Evolutionary conservation across 2,888 invertebrate species (phyloP).

Genomic region (Nephrotoma appendiculata): DNA sequence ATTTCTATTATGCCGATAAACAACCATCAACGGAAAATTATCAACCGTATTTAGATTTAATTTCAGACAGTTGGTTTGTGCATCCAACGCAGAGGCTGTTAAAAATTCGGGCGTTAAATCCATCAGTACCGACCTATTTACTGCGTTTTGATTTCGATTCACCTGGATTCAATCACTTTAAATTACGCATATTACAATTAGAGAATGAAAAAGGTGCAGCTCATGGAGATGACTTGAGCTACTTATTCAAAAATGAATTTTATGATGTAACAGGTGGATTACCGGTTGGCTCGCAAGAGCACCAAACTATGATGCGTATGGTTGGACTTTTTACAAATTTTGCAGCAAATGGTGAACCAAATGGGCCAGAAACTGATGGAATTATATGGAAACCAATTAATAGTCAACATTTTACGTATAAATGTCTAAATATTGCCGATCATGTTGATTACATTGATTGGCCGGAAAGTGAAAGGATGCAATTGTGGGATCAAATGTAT

Average conservation of each 20-base stretch:
- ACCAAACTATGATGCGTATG: slow-evolving; percentile 26
- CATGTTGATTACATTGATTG: slow-evolving; percentile 19
- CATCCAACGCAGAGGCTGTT: slow-evolving; percentile 26
- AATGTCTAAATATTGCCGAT: slow-evolving; percentile 24
- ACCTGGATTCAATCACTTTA: slow-evolving; percentile 28
- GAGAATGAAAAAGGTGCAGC: slow-evolving; percentile 24
- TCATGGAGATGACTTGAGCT: slow-evolving; percentile 30
- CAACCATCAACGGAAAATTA: neutral
- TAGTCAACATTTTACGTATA: slow-evolving; percentile 12
- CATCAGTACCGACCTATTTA: slow-evolving; percentile 24
- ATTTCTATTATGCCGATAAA: neutral
- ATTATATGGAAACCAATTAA: neutral
- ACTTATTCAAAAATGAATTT: slow-evolving; percentile 27
- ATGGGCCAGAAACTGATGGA: neutral
- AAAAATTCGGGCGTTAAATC: slow-evolving; percentile 16
- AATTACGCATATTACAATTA: slow-evolving; percentile 14
- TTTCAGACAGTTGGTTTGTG: slow-evolving; percentile 26
- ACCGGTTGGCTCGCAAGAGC: slow-evolving; percentile 22
- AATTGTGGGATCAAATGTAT: slow-evolving; percentile 20
- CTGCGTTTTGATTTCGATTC: slow-evolving; percentile 32
- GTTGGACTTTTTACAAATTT: slow-evolving; percentile 26
- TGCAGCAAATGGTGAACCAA: slow-evolving; percentile 20
- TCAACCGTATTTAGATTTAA: slow-evolving; percentile 15
- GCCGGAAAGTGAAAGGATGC: slow-evolving; percentile 22
- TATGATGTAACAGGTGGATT: slow-evolving; percentile 14